Conservation (phyloP, 2,797 vertebrate species). For the Ptychadena robeensis region DNA sequence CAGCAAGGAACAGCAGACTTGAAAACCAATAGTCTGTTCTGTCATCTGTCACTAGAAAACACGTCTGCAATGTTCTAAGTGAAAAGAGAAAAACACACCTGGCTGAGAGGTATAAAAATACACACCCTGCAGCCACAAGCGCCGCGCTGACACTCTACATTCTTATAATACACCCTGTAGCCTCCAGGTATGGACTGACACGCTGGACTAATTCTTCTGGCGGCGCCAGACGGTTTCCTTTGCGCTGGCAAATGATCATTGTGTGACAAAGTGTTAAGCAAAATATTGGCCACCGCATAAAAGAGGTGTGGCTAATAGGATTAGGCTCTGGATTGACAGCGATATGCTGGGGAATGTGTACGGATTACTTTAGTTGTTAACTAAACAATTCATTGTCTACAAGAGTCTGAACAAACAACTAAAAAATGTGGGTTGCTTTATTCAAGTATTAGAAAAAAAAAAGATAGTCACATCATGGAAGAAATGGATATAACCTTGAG, state of each 20-base stretch:
- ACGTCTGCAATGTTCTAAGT: constrained; percentile 59
- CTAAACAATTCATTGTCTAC: background rate
- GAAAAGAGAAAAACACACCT: constrained; percentile 66
- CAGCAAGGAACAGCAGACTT: constrained; percentile 34
- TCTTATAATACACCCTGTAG: constrained; percentile 76
- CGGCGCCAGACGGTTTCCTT: constrained; percentile 74
- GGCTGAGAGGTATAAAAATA: constrained; percentile 64
- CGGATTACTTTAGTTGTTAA: background rate
- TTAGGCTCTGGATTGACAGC: constrained; percentile 18
- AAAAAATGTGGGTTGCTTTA: background rate
- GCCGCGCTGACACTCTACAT: constrained; percentile 71
- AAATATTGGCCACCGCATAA: constrained; percentile 38
- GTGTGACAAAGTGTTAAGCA: constrained; percentile 63
- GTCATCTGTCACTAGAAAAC: constrained; percentile 58
- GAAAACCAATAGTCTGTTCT: constrained; percentile 64
- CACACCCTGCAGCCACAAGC: constrained; percentile 69
- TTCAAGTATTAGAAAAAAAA: too few relatives aligned
- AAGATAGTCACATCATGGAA: too few relatives aligned
- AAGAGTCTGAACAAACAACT: background rate
- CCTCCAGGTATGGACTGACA: constrained; percentile 69
- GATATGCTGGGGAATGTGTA: background rate
- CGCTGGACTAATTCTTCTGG: constrained; percentile 68
- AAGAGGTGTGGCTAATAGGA: constrained; percentile 17
- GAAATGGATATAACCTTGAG: too few relatives aligned
- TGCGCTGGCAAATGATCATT: constrained; percentile 46